phyloP scores from a whole-genome alignment of 2,797 vertebrate genomes.

The Furcifer pardalis region DNA sequence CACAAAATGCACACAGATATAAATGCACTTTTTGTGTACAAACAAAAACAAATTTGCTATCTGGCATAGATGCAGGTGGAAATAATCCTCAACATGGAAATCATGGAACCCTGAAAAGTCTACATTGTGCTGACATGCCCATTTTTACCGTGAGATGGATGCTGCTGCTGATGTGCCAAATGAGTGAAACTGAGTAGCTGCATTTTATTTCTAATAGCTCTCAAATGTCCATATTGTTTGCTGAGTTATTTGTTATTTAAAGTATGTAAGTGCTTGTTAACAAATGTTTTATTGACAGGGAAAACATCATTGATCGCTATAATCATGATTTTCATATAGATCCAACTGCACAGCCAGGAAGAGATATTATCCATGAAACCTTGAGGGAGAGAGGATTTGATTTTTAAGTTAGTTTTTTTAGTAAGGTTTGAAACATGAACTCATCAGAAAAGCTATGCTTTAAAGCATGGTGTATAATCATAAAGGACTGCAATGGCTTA shows the following conservation, averaged over 20 bases:
- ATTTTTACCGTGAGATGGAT: background rate
- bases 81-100: no score
- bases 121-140: background rate
- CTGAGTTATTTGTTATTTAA: conserved; percentile 30
- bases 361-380: background rate
- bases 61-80: no score
- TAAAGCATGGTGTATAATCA: no score
- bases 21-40: no score
- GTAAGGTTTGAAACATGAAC: no score
- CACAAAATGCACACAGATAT: no score
- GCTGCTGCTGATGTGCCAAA: background rate
- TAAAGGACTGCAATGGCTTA: no score
- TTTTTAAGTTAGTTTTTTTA: no score
- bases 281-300: conserved; percentile 13
- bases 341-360: background rate
- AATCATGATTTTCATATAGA: background rate
- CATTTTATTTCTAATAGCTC: conserved; percentile 4
- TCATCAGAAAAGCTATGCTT: no score
- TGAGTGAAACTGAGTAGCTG: background rate
- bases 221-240: background rate
- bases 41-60: no score
- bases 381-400: no score
- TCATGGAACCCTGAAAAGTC: no score
- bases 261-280: conserved; percentile 15
- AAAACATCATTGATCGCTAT: background rate